Percentiles rank a stretch among this genome's conserved stretches.
Conservation (phyloP, 64 coral and sea anemone genomes). For the Acropora yongei region DNA sequence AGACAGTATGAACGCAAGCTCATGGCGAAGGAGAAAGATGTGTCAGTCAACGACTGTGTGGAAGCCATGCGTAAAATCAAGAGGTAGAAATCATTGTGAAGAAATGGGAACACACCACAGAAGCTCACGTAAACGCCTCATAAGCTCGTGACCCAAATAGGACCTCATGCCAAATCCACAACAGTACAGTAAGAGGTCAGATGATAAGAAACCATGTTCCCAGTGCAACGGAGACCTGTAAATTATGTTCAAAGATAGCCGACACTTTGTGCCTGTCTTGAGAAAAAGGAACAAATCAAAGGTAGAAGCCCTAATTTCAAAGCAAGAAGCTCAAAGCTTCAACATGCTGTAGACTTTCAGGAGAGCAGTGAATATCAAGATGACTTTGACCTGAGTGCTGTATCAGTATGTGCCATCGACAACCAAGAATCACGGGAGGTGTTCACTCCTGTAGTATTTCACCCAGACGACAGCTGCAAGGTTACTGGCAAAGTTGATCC, state of each 20-base stretch:
- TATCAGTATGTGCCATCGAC: constrained; percentile 28
- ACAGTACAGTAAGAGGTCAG: too few species aligned
- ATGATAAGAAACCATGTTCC: too few species aligned
- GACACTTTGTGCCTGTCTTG: constrained; percentile 66
- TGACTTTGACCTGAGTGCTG: constrained; percentile 42
- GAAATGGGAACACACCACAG: too few species aligned
- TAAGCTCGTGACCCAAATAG: too few species aligned
- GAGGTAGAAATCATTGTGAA: too few species aligned
- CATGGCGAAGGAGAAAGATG: constrained; percentile 23
- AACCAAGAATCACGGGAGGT: not conserved
- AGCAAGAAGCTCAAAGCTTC: not conserved
- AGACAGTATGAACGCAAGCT: constrained; percentile 56
- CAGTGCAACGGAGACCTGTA: not conserved
- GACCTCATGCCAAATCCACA: too few species aligned
- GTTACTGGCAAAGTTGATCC: too few species aligned
- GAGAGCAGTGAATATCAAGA: constrained; percentile 60
- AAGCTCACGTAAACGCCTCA: too few species aligned
- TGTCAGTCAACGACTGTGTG: not conserved
- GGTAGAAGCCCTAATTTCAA: not conserved
- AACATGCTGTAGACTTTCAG: not conserved
- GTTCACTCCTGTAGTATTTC: too few species aligned
- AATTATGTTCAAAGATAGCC: constrained; percentile 35
- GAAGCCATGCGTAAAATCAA: not conserved
- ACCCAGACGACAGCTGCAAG: too few species aligned
- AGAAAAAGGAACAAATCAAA: constrained; percentile 22